These are phyloP conservation scores for Corbicula japonica DNA, from an alignment of 2,888 invertebrate genomes.

Conservation along the genomic window DNA sequence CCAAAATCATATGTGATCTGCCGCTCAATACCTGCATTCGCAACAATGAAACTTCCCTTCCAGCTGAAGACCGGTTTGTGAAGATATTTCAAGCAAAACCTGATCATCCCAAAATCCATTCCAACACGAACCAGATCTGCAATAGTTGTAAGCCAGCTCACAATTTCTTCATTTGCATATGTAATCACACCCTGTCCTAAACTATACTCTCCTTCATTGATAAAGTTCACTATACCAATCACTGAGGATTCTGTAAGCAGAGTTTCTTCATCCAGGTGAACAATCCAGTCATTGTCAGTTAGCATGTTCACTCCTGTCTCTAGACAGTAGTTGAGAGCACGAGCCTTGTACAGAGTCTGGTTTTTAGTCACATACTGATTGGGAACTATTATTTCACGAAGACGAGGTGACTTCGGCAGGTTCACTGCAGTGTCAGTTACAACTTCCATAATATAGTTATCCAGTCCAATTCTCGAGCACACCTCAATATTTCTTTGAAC, in stretches of 20 bases:
- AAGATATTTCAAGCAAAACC: conserved; percentile 73
- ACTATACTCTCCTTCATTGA: conserved; percentile 73
- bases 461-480: conserved; percentile 71
- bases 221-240: conserved; percentile 82
- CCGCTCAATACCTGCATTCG: conserved; percentile 78
- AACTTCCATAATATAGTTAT: conserved; percentile 77
- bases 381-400: conserved; percentile 77
- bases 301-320: conserved; percentile 75
- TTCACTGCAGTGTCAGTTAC: conserved; percentile 74
- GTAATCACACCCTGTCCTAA: conserved; percentile 82
- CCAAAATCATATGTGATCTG: conserved; percentile 79
- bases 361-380: conserved; percentile 69
- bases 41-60: conserved; percentile 83
- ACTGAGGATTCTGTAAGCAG: conserved; percentile 79
- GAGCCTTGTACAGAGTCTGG: conserved; percentile 76
- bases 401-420: conserved; percentile 64
- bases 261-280: conserved; percentile 83
- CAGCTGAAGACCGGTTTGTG: conserved; percentile 80
- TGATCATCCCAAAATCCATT: conserved; percentile 74
- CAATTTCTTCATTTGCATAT: conserved; percentile 77
- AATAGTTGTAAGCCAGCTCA: conserved; percentile 81
- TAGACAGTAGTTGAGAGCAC: conserved; percentile 81
- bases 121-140: conserved; percentile 80
- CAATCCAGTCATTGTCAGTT: conserved; percentile 81
- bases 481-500: conserved; percentile 73